Percentiles rank a stretch among this genome's conserved stretches.
Evolutionary conservation across 2,797 vertebrate genomes (phyloP).

Genomic region (Melanotaenia pygmaea): DNA sequence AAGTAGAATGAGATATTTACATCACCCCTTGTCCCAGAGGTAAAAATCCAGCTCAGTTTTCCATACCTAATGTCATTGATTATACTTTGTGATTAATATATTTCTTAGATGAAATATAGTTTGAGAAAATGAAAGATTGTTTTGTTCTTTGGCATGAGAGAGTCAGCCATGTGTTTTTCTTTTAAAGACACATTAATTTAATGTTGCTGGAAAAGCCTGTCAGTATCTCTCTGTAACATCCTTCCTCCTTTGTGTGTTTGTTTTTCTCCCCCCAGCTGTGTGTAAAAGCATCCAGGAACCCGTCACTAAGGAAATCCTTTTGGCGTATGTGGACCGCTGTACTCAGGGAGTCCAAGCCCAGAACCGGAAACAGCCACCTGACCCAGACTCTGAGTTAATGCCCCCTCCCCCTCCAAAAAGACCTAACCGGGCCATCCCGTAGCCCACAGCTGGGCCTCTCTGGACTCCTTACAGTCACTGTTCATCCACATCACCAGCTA

Average conservation of each 20-base stretch:
- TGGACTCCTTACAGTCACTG: slow-evolving; percentile 54
- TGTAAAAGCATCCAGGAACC: slow-evolving; percentile 96
- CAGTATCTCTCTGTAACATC: slow-evolving; percentile 43
- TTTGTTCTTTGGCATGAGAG: neutral
- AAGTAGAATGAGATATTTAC: slow-evolving; percentile 19
- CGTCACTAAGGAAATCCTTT: slow-evolving; percentile 95
- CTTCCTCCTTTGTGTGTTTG: slow-evolving; percentile 25
- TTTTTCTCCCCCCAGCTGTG: slow-evolving; percentile 85
- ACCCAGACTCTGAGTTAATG: slow-evolving; percentile 94
- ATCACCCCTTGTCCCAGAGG: neutral
- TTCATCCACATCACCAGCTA: slow-evolving; percentile 52
- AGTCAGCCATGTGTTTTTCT: neutral
- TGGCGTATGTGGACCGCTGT: slow-evolving; percentile 92
- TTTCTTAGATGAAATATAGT: neutral
- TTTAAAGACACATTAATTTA: neutral
- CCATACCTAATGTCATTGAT: neutral
- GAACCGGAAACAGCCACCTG: slow-evolving; percentile 85
- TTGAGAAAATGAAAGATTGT: neutral
- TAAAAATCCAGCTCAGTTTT: slow-evolving; percentile 1
- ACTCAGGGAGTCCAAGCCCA: slow-evolving; percentile 84
- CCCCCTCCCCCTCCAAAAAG: slow-evolving; percentile 95
- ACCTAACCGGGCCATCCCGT: slow-evolving; percentile 82
- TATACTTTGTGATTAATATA: neutral
- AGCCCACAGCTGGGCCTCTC: slow-evolving; percentile 45
- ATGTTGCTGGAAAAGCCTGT: slow-evolving; percentile 31